Evolutionary conservation across 2,888 invertebrate species (phyloP).

Genomic region (Hetaerina titia): DNA sequence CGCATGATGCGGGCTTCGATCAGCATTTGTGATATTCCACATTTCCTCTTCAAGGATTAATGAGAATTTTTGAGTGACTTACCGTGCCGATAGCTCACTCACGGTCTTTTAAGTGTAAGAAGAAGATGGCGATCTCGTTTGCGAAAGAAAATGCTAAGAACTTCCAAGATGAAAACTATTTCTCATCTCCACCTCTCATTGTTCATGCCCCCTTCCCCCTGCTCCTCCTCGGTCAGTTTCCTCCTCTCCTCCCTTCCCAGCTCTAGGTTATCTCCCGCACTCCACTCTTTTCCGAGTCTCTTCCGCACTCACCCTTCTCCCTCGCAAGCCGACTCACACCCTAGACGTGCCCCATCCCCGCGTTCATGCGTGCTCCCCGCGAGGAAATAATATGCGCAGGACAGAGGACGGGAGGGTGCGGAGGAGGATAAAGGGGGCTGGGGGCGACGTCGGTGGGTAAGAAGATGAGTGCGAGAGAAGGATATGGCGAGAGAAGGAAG

Average conservation of each 20-base stretch:
- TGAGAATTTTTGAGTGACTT: no score
- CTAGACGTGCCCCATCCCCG: background rate
- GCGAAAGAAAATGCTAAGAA: no score
- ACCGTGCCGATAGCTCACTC: no score
- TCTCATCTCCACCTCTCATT: no score
- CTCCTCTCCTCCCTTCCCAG: background rate
- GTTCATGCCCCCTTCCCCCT: background rate
- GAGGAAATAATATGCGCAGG: constrained; percentile 46
- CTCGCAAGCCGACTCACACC: background rate
- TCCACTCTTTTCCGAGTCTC: background rate
- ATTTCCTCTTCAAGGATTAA: no score
- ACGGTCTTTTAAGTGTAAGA: no score
- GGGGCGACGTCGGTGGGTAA: background rate
- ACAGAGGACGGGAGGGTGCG: background rate
- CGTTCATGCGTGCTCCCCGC: constrained; percentile 25
- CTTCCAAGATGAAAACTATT: no score
- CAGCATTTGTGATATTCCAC: no score
- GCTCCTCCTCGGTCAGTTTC: background rate
- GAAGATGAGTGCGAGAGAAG: background rate
- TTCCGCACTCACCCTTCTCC: background rate
- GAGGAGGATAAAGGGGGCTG: background rate
- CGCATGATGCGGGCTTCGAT: no score
- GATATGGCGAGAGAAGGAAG: background rate
- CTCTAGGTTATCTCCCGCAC: background rate
- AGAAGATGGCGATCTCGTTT: no score